These are phyloP conservation scores for Netelia inedita DNA, from an alignment of 2,888 invertebrate species.

Conservation along the genomic window DNA sequence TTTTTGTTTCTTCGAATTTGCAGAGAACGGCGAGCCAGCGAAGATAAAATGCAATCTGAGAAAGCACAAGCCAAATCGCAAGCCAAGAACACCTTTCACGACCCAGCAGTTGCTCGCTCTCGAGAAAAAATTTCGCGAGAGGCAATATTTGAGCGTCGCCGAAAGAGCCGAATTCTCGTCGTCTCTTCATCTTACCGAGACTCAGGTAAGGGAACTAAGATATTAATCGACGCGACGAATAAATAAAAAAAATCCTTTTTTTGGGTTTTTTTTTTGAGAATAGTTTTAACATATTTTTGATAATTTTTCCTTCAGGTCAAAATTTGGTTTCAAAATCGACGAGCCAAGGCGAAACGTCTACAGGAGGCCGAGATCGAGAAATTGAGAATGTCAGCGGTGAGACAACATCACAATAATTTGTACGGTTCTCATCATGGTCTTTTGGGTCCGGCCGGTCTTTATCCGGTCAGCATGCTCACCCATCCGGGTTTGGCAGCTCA, in stretches of 20 bases:
- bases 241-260: slow-evolving; percentile 6
- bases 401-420: slow-evolving; percentile 83
- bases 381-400: slow-evolving; percentile 91
- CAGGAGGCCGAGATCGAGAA: slow-evolving; percentile 99
- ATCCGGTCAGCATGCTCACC: slow-evolving; percentile 81
- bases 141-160: slow-evolving; percentile 98
- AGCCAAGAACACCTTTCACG: slow-evolving; percentile 99
- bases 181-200: slow-evolving; percentile 96
- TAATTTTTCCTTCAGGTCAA: slow-evolving; percentile 88
- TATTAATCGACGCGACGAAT: background rate
- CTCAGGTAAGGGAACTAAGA: slow-evolving; percentile 88
- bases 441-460: slow-evolving; percentile 79
- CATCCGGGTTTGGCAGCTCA: slow-evolving; percentile 80
- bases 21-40: slow-evolving; percentile 92
- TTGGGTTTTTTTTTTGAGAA: background rate
- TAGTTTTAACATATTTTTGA: background rate
- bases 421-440: slow-evolving; percentile 82
- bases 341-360: slow-evolving; percentile 98
- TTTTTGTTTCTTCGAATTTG: slow-evolving; percentile 84
- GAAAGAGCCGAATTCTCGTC: slow-evolving; percentile 99
- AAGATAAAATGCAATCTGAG: slow-evolving; percentile 95
- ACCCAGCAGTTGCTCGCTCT: slow-evolving; percentile 97
- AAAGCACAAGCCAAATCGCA: slow-evolving; percentile 99
- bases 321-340: slow-evolving; percentile 97
- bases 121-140: slow-evolving; percentile 98